phyloP scores from a whole-genome alignment of 2,888 invertebrate genomes.

The Drosophila putrida region DNA sequence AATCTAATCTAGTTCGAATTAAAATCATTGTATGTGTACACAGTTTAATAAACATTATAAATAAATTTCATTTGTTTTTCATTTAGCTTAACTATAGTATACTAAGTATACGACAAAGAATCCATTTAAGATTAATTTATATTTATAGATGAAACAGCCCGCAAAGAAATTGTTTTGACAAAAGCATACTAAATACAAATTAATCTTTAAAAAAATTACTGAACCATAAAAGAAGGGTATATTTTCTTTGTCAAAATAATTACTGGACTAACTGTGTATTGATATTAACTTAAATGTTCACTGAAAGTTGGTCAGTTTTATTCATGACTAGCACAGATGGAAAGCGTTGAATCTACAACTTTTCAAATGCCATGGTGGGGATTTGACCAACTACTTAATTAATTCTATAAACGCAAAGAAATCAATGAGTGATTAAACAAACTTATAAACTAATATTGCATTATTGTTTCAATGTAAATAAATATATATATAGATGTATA shows the following conservation, averaged over 20 bases:
- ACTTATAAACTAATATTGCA: conserved; percentile 18
- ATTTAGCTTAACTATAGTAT: conserved; percentile 27
- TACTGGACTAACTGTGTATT: not conserved
- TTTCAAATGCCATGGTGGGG: conserved; percentile 69
- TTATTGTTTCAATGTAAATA: conserved; percentile 12
- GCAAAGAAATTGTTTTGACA: too few relatives aligned
- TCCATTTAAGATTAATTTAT: conserved; percentile 14
- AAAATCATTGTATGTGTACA: conserved; percentile 30
- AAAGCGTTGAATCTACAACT: conserved; percentile 41
- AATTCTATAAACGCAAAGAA: conserved; percentile 20
- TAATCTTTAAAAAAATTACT: not conserved
- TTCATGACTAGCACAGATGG: conserved; percentile 66
- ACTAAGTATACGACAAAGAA: conserved; percentile 32
- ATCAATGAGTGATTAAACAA: conserved; percentile 1
- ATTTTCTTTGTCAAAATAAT: not conserved
- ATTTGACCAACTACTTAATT: conserved; percentile 25
- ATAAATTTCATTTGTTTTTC: conserved; percentile 55
- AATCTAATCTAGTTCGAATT: conserved; percentile 12
- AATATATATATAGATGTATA: conserved; percentile 9
- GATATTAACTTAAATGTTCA: conserved; percentile 4
- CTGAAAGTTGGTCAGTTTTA: conserved; percentile 30
- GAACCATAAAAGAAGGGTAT: too few relatives aligned
- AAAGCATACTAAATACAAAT: too few relatives aligned
- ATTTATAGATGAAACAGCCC: too few relatives aligned
- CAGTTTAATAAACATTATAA: conserved; percentile 60